Conservation (phyloP, 1,140 invertebrate species). For the Pseudachorutes palmiensis region DNA sequence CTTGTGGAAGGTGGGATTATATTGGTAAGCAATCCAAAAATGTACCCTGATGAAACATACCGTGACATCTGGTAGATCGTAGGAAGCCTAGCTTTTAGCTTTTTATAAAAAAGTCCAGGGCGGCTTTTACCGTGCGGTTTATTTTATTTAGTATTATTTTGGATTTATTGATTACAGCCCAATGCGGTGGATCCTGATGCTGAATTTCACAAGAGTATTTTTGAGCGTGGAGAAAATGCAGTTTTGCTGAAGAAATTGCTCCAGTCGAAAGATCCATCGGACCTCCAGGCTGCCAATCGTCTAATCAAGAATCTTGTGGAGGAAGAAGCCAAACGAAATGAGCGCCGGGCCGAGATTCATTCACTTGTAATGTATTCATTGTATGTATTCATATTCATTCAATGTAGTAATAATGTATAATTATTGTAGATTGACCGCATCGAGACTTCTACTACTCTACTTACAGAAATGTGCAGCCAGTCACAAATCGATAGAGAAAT, state of each 20-base stretch:
- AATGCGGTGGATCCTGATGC: conserved; percentile 42
- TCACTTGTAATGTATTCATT: too few species aligned
- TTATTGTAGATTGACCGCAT: conserved; percentile 35
- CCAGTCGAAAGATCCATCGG: conserved; percentile 89
- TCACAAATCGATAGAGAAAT: conserved; percentile 30
- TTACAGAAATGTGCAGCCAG: conserved; percentile 34
- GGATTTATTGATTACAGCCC: neutral
- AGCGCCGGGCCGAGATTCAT: conserved; percentile 6
- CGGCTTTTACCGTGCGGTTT: neutral
- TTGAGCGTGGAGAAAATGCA: conserved; percentile 83
- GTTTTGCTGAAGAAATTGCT: conserved; percentile 74
- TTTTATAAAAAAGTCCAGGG: neutral
- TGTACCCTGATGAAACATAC: neutral
- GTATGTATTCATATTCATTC: too few species aligned
- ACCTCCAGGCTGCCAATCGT: conserved; percentile 89
- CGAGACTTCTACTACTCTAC: conserved; percentile 32
- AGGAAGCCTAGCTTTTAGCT: neutral
- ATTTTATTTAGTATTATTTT: neutral
- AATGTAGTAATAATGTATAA: too few species aligned
- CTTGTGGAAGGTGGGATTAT: conserved; percentile 31
- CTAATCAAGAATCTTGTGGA: conserved; percentile 93
- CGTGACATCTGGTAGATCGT: too few species aligned
- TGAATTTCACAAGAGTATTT: conserved; percentile 48
- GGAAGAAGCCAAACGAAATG: conserved; percentile 52
- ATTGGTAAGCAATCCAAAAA: conserved; percentile 16